These are phyloP conservation scores for Acrossocheilus wenchowensis DNA, from an alignment of 2,797 vertebrate genomes.

Conservation along the genomic window DNA sequence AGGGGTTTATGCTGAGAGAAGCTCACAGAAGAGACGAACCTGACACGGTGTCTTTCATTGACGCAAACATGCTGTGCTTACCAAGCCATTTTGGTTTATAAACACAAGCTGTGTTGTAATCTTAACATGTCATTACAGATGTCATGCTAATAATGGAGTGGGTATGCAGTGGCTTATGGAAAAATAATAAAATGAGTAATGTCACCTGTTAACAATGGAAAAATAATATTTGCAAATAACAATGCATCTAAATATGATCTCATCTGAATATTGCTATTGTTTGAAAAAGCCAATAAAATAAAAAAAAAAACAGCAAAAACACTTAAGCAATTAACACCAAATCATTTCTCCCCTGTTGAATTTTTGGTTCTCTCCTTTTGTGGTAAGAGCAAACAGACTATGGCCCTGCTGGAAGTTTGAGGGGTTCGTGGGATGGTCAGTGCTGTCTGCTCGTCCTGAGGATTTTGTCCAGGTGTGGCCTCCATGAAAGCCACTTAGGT, in stretches of 20 bases:
- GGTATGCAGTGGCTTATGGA: slow-evolving; percentile 19
- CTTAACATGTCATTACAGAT: slow-evolving; percentile 41
- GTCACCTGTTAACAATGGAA: neutral
- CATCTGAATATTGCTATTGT: slow-evolving; percentile 8
- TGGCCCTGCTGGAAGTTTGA: neutral
- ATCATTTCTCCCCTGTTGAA: neutral
- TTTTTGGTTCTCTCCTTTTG: slow-evolving; percentile 2
- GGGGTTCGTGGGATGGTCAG: slow-evolving; percentile 31
- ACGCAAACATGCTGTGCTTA: slow-evolving; percentile 14
- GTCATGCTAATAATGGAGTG: slow-evolving; percentile 8
- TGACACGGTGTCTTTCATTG: neutral
- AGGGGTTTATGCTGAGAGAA: neutral
- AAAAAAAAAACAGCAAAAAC: neutral
- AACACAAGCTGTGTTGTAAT: slow-evolving; percentile 44
- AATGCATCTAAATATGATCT: neutral
- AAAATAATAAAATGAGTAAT: slow-evolving; percentile 18
- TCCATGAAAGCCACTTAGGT: slow-evolving; percentile 25
- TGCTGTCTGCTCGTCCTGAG: slow-evolving; percentile 21
- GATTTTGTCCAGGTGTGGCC: slow-evolving; percentile 50
- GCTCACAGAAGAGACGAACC: neutral
- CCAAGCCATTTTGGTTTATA: slow-evolving; percentile 29
- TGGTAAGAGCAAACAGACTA: neutral
- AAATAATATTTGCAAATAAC: neutral
- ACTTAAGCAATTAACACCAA: neutral
- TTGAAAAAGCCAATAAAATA: neutral